These are phyloP conservation scores for Agelaius tricolor DNA, from an alignment of 2,113 vertebrate species.

Conservation along the genomic window DNA sequence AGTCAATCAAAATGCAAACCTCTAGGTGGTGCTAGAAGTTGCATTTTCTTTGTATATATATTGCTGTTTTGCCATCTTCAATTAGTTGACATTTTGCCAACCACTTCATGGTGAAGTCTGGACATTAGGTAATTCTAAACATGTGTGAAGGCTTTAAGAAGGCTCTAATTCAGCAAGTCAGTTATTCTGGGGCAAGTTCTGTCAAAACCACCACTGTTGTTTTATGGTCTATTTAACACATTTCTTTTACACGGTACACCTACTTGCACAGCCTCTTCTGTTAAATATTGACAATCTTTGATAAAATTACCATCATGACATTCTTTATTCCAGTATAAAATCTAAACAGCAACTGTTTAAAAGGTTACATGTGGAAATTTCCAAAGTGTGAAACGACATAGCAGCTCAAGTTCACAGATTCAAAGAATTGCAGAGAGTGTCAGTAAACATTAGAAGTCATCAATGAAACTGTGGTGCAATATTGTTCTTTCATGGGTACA, in stretches of 20 bases:
- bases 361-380: not conserved
- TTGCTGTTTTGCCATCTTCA: not conserved
- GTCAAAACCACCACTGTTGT: not conserved
- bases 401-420: not conserved
- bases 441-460: not conserved
- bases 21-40: conserved; percentile 26
- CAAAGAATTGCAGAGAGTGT: not conserved
- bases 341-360: not conserved
- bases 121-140: not conserved
- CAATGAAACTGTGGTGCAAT: not conserved
- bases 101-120: not conserved
- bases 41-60: not conserved
- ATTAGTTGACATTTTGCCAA: not conserved
- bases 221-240: not conserved
- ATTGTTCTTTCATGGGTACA: not conserved
- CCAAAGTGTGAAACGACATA: not conserved
- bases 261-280: not conserved
- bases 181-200: not conserved
- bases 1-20: conserved; percentile 4
- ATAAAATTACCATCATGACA: not conserved
- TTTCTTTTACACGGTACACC: not conserved
- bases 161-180: not conserved
- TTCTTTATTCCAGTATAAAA: not conserved
- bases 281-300: not conserved
- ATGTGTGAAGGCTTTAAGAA: not conserved